These are phyloP conservation scores for Pararge aegeria DNA, from an alignment of 1,140 invertebrate genomes.

Conservation along the genomic window DNA sequence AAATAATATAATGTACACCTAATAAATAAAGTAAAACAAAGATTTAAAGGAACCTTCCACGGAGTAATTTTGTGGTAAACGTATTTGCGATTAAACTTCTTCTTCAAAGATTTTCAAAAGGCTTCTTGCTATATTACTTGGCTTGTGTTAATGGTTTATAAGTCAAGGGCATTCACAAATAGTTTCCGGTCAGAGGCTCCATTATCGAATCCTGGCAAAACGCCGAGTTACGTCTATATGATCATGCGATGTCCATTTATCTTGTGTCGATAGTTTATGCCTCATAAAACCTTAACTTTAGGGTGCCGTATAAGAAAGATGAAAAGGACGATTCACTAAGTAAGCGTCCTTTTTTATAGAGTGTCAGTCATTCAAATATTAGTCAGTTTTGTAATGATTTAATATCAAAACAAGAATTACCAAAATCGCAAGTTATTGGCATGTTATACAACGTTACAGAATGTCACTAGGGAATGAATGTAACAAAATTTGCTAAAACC, in stretches of 20 bases:
- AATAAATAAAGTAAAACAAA: too few species aligned
- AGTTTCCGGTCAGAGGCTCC: slow-evolving; percentile 28
- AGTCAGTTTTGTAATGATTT: too few species aligned
- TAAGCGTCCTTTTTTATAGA: background rate
- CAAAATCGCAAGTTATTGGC: too few species aligned
- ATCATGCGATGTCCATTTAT: slow-evolving; percentile 25
- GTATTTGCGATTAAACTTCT: too few species aligned
- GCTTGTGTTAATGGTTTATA: background rate
- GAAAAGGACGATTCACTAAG: slow-evolving; percentile 17
- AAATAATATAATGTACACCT: too few species aligned
- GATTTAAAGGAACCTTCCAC: too few species aligned
- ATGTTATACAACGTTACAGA: too few species aligned
- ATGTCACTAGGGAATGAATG: too few species aligned
- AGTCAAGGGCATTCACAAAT: slow-evolving; percentile 14
- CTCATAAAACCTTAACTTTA: slow-evolving; percentile 31
- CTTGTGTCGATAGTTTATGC: slow-evolving; percentile 32
- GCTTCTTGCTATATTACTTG: background rate
- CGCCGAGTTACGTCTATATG: slow-evolving; percentile 20
- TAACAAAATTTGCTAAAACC: too few species aligned
- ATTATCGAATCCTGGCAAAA: slow-evolving; percentile 24
- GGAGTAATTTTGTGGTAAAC: too few species aligned
- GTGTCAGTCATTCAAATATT: too few species aligned
- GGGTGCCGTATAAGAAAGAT: slow-evolving; percentile 17
- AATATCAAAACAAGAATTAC: too few species aligned
- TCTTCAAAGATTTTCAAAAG: background rate